phyloP scores from a whole-genome alignment of 2,113 vertebrate genomes.

The Nycticebus coucang region DNA sequence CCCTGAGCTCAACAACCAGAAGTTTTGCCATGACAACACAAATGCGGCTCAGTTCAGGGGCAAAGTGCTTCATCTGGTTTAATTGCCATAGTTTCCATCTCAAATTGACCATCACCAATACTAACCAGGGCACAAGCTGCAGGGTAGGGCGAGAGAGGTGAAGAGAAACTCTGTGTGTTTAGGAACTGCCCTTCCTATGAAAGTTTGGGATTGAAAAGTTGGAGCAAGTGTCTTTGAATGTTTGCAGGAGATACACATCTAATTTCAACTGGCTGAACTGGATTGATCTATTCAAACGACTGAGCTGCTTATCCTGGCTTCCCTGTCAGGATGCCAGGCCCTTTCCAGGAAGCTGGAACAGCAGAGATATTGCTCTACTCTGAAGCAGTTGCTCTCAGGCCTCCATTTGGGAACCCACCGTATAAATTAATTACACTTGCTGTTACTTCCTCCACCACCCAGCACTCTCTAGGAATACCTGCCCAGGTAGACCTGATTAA shows the following conservation, averaged over 20 bases:
- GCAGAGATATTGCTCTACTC: not conserved
- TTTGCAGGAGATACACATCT: not conserved
- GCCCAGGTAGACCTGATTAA: not conserved
- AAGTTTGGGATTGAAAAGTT: not conserved
- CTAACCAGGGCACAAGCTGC: not conserved
- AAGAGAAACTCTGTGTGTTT: not conserved
- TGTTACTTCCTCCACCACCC: not conserved
- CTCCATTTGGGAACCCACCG: not conserved
- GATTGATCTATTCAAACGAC: not conserved
- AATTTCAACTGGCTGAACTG: slow-evolving; percentile 9
- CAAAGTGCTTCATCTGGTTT: not conserved
- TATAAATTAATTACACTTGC: not conserved
- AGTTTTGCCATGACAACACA: slow-evolving; percentile 41
- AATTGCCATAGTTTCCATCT: slow-evolving; percentile 35
- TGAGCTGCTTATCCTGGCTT: not conserved
- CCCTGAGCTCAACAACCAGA: not conserved
- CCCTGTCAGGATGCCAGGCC: not conserved
- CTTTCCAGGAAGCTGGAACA: not conserved
- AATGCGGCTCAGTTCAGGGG: not conserved
- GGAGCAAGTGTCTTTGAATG: not conserved
- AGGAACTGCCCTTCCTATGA: not conserved
- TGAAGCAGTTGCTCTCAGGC: not conserved
- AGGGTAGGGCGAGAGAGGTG: not conserved
- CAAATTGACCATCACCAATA: not conserved
- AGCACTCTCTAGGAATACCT: not conserved